Base-by-base conservation (phyloP, 37 sponge, comb jelly and placozoan genomes). In the Halisarca cf. caerulea region DNA sequence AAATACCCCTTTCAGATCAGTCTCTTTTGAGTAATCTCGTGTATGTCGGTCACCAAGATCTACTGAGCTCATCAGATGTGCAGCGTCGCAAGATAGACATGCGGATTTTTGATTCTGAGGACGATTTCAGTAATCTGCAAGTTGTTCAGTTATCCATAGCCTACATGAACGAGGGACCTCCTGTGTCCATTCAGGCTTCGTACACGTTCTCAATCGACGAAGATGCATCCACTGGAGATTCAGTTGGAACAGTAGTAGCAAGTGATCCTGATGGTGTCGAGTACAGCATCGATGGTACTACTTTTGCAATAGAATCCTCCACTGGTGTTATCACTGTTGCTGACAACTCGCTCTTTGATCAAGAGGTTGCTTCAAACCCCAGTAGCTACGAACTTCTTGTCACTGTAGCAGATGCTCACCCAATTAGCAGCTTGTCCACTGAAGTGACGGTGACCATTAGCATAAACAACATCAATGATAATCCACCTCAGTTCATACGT, bases 241-340 rank as follows among this genome's bases (percentile, higher is more conserved):
- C 6, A 7, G 64, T 62, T 30, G 25, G 25, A 28, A 7, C 7
- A 20, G 55, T 91, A 20, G 6, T 3, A n/a, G 92, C 92, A 2
- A 66, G 43, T n/a, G 92, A 91, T 41, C 66, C 85, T 20, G 88
- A 88, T 28, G 88, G 88, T 6, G 86, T 91, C 2, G 57, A 38
- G 3, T 88, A 79, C 62, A 51, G 66, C 36, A 35, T 88, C 9
- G 3, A 40, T 47, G 6, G 11, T n/a, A 39, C 68, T 45, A 68
- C 66, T 21, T 91, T 91, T 32, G 24, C 23, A 45, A 85, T 91
- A 25, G 69, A 78, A n/a, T n/a, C 81, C 2, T 53, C 1, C 0
- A 62, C 84, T 39, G 88, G 88, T 1, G 68, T 34, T 17, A 66
- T 91, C 14, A 84, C 30, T 23, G 83, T 91, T 5, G 33, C 28